Base-by-base conservation (phyloP, 2,888 invertebrate genomes). In the Amblyjoppa proteus region DNA sequence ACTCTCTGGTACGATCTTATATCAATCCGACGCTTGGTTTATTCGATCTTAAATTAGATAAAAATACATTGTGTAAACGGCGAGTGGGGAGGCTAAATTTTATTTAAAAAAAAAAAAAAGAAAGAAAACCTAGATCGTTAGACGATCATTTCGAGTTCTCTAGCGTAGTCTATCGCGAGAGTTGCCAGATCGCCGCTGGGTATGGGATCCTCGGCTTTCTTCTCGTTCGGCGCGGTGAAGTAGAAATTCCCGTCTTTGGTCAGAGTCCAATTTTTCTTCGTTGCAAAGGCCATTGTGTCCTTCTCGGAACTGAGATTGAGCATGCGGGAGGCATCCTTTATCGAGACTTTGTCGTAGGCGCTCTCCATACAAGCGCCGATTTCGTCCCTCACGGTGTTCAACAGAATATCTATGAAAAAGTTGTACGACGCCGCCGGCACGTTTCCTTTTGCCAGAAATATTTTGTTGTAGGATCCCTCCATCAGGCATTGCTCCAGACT, bases 381-480 rank as follows among this genome's bases (percentile, higher is more conserved):
- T 95, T 99, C 99, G 90, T 98, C 97, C 70, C 99, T 96, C 49
- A 99, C 98, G 0, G 99, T 99, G 90, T 99, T 98, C 73, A 99
- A 94, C 20, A 99, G 95, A 84, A 99, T 98, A 90, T 99, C 98
- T 96, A 99, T 99, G 94, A 99, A 99, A 90, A 98, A 97, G 87
- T 97, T 98, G 94, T 99, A 99, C 87, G 97, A 98, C 87, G 98
- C 97, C 0, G 99, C 98, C 84, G 99, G 99, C 5, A 99, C 99
- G 94, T 98, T 99, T 34, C 97, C 98, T 95, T 97, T 96, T 0
- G 96, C 96, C 77, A 96, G 92, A 87, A 94, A 94, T 92, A 97
- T 97, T 95, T 99, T 99, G 94, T 99, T 99, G 93, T 99, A 99
- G 89, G 99, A 98, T 70, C 99, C 99, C 94, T 99, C 99, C 99